Evolutionary conservation across 2,797 vertebrate species (phyloP), one percentile per base, ranked within the genome.

Genomic region (Phoeniculus purpureus): DNA sequence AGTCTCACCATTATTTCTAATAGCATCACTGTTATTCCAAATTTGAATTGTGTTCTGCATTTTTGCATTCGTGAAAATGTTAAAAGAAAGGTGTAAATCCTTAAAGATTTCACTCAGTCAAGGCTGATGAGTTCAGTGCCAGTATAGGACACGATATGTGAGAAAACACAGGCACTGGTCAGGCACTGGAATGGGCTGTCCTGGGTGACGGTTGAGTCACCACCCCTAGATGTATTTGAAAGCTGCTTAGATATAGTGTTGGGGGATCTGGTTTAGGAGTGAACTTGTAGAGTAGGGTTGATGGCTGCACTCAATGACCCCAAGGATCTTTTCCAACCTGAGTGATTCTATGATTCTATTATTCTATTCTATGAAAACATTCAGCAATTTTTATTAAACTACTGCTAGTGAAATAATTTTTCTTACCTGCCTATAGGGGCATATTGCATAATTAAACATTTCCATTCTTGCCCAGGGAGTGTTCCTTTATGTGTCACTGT

Each of bases 61-160:
- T 93, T 85, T 84, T 73, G 90, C 34, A 62, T 26, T 85, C n/a
- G 81, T 50, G 43, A 80, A 87, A 91, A 77, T 23, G 6, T 43
- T 52, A 15, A 4, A 7, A 85, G 37, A 90, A 83, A 65, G 21
- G 5, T 43, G 31, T 87, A 58, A 32, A 82, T 66, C 54, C 60
- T 91, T 56, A 48, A 80, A 75, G 32, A 71, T 29, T 92, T 78
- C 32, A 55, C 50, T 90, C 64, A 74, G 8, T 60, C 5, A 12
- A 85, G 34, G 50, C 32, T 82, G 59, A 15, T 58, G 8, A 93
- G 80, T 95, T 82, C 81, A 86, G n/a, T 47, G 64, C n/a, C 54
- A 7, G 3, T 59, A 52, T 34, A 58, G 25, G 45, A 86, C 78
- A 85, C 48, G 12, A 31, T 25, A 71, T 6, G 7, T 27, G n/a